A percentile compares a stretch with the other conserved stretches of the same genome.
phyloP scores from a whole-genome alignment of 2,797 vertebrate species.

The Sitta carolinensis region DNA sequence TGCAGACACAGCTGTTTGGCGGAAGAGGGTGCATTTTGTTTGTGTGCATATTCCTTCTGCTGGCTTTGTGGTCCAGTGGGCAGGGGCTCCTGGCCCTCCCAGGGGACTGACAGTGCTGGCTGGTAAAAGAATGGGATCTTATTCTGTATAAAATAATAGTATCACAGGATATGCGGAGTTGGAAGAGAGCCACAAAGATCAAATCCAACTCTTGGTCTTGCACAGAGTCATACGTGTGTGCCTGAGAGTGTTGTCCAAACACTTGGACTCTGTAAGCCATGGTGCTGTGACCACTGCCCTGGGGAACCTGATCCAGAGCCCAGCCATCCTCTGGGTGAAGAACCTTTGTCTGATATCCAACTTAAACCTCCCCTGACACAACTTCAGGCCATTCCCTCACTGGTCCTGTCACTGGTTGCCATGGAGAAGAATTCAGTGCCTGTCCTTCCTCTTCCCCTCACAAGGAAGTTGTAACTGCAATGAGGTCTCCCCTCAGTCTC shows the following conservation, averaged over 20 bases:
- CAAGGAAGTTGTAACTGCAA: fast-evolving
- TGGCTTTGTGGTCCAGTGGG: fast-evolving
- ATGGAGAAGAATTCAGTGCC: not conserved
- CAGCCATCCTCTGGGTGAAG: not conserved
- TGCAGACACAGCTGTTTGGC: not conserved
- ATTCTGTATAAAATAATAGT: not conserved
- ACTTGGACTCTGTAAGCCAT: not conserved
- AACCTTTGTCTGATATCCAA: not conserved
- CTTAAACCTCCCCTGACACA: not conserved
- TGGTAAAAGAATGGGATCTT: not conserved
- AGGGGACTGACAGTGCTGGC: not conserved
- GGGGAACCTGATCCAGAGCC: not conserved
- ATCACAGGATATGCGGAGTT: not conserved
- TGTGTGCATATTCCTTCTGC: not conserved
- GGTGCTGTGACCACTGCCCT: not conserved
- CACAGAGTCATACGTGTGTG: not conserved
- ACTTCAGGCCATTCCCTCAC: not conserved
- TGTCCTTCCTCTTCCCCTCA: not conserved
- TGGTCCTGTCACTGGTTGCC: not conserved
- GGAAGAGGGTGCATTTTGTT: not conserved
- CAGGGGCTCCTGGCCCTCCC: fast-evolving
- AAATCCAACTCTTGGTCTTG: not conserved
- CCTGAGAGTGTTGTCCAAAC: fast-evolving
- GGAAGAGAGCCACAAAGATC: not conserved
- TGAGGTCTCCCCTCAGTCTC: not conserved